These are phyloP conservation scores for Dromius quadrimaculatus DNA, from an alignment of 2,888 invertebrate species.

Conservation along the genomic window DNA sequence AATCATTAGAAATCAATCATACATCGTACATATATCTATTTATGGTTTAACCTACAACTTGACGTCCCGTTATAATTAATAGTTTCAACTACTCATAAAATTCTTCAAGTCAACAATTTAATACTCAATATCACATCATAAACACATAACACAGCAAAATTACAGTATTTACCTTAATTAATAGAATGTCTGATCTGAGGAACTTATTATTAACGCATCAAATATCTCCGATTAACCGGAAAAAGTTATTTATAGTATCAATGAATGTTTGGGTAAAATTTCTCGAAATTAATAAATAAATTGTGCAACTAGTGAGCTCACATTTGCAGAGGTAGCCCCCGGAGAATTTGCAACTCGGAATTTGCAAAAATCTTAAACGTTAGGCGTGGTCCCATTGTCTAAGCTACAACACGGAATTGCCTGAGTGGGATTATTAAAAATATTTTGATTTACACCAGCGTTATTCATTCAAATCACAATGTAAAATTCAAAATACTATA, in stretches of 20 bases:
- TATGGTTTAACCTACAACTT: no score
- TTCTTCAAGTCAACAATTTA: conserved; percentile 26
- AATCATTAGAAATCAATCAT: no score
- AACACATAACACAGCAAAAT: conserved; percentile 18
- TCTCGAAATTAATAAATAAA: not conserved
- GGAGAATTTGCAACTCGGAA: conserved; percentile 37
- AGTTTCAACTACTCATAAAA: conserved; percentile 24
- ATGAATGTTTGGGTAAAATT: not conserved
- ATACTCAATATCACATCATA: conserved; percentile 14
- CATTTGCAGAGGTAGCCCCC: conserved; percentile 20
- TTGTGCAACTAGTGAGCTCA: not conserved
- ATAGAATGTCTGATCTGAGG: conserved; percentile 12
- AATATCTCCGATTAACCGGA: conserved; percentile 9
- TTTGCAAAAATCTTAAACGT: conserved; percentile 40
- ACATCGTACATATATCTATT: no score
- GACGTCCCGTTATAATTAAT: no score
- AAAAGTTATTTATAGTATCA: conserved; percentile 10
- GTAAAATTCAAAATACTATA: no score
- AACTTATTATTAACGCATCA: conserved; percentile 17
- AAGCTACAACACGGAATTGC: conserved; percentile 18
- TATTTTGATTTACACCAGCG: conserved; percentile 8
- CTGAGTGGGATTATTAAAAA: conserved; percentile 30
- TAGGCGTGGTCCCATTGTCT: conserved; percentile 41
- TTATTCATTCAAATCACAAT: conserved; percentile 1
- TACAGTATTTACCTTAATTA: conserved; percentile 42